Evolutionary conservation across 2,113 vertebrate genomes (phyloP).

Genomic region (Daphoenositta chrysoptera): DNA sequence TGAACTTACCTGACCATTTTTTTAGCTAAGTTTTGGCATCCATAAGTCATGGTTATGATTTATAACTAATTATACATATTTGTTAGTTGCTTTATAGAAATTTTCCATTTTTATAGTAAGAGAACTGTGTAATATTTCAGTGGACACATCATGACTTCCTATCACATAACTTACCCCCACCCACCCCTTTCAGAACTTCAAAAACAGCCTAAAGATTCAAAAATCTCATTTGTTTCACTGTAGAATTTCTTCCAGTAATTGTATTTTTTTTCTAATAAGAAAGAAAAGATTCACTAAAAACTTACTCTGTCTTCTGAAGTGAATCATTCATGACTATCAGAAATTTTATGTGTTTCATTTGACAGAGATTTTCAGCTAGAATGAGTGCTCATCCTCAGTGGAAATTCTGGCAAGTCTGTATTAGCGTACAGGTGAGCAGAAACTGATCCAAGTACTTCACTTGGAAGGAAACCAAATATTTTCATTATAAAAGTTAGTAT

Average conservation of each 20-base stretch:
- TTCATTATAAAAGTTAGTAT: background rate
- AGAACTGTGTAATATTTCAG: background rate
- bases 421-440: background rate
- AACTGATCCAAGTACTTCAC: background rate
- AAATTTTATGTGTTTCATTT: background rate
- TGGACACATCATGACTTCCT: background rate
- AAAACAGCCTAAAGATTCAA: background rate
- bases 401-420: background rate
- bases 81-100: background rate
- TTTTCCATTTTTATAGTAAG: background rate
- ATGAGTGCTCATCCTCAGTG: background rate
- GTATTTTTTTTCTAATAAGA: background rate
- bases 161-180: accelerated
- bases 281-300: background rate
- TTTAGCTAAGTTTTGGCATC: background rate
- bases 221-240: background rate
- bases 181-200: background rate
- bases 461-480: background rate
- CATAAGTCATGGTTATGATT: background rate
- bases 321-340: background rate
- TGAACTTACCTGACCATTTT: background rate
- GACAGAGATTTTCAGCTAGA: background rate
- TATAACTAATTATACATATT: background rate
- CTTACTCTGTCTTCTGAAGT: background rate
- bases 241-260: background rate